Evolutionary conservation across 2,797 vertebrate genomes (phyloP).

Genomic region (Numenius phaeopus): DNA sequence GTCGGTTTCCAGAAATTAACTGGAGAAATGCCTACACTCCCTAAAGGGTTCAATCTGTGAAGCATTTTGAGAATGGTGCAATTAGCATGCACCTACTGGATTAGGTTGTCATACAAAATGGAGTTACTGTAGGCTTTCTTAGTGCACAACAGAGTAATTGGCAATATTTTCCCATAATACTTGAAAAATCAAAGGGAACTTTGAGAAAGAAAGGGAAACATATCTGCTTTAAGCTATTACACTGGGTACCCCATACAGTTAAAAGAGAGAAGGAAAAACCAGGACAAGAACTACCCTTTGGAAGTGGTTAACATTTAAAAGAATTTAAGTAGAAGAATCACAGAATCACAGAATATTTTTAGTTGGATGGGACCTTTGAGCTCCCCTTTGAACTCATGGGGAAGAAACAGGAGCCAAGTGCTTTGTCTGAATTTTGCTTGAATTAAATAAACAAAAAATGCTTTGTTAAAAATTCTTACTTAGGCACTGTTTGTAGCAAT

Average conservation of each 20-base stretch:
- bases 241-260: neutral
- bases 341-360: too few relatives aligned
- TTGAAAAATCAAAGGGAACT: neutral
- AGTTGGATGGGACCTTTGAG: too few relatives aligned
- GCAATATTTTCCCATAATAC: neutral
- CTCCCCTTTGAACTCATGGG: neutral
- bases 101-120: conserved; percentile 9
- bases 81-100: neutral
- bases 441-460: neutral
- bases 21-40: neutral
- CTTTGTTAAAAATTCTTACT: neutral
- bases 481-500: neutral
- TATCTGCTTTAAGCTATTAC: neutral
- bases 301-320: neutral
- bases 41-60: conserved; percentile 29
- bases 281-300: neutral
- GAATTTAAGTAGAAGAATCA: neutral
- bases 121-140: neutral
- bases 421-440: neutral
- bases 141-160: neutral
- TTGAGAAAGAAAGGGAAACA: neutral
- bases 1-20: neutral
- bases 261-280: neutral
- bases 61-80: neutral
- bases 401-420: neutral